Evolutionary conservation across 2,797 vertebrate species (phyloP), one percentile per base, ranked within the genome.

Genomic region (Falco rusticolus): DNA sequence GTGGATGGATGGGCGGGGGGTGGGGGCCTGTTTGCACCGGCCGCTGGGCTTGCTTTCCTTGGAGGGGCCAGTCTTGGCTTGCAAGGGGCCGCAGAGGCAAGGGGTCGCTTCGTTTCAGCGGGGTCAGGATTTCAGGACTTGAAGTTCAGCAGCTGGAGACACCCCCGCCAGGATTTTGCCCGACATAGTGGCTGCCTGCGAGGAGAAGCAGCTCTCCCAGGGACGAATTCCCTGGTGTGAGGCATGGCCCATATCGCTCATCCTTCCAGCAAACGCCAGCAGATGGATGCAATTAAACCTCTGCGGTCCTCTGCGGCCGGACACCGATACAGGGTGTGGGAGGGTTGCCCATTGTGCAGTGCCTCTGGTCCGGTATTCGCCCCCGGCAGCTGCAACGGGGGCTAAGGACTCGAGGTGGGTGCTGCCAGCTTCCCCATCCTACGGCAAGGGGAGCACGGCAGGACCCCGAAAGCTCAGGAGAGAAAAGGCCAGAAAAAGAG

Each of bases 251-350:
- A 1, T 63, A 64, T 48, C 14, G 18, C 45, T 91, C 85, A 33
- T 37, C 65, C 85, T 84, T 60, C 33, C 65, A 72, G 29, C n/a
- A 68, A 89, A 93, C n/a, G 89, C 53, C 80, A 45, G 77, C 69
- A 94, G 76, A 95, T 66, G 86, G 74, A 84, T 84, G 74, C 83
- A 81, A 81, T 75, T 86, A 88, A 88, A 79, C 33, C 80, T 68
- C 74, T 59, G 65, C 34, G 1, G 41, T 71, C 25, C 72, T 91
- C 65, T 39, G 39, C 29, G 13, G 56, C 63, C 43, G 21, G 66
- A 74, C 93, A 70, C 26, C 5, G 70, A 54, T 20, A 50, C 47
- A 26, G 66, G 47, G 33, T 25, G 65, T 22, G 75, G 80, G 68
- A 47, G 37, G n/a, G 5, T 1, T 45, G 70, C 70, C 37, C 60